Evolutionary conservation across 2,113 vertebrate species (phyloP).

Genomic region (Pachypanchax playfairii): DNA sequence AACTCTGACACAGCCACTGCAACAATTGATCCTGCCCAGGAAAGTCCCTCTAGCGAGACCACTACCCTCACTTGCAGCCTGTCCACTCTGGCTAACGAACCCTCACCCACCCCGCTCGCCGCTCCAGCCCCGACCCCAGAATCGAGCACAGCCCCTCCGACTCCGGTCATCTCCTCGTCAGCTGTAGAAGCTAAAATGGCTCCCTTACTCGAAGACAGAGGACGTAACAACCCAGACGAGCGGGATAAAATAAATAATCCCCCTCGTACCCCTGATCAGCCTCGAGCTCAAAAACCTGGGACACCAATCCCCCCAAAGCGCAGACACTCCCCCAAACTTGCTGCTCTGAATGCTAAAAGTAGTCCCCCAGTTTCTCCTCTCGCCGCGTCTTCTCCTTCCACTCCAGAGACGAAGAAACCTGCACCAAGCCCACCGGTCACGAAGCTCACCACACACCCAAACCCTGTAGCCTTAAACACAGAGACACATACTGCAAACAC

Average conservation of each 20-base stretch:
- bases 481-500: slow-evolving; percentile 66
- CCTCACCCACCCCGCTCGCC: slow-evolving; percentile 66
- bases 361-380: slow-evolving; percentile 71
- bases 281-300: slow-evolving; percentile 71
- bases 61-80: slow-evolving; percentile 94
- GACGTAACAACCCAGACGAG: slow-evolving; percentile 64
- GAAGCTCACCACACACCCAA: slow-evolving; percentile 14
- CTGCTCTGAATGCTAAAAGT: slow-evolving; percentile 60
- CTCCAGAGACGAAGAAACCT: slow-evolving; percentile 33
- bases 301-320: slow-evolving; percentile 72
- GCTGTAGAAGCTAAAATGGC: slow-evolving; percentile 77
- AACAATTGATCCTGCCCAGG: slow-evolving; percentile 93
- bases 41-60: slow-evolving; percentile 96
- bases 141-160: slow-evolving; percentile 62
- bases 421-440: slow-evolving; percentile 51
- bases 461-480: slow-evolving; percentile 40
- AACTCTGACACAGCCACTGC: slow-evolving; percentile 97
- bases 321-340: slow-evolving; percentile 72
- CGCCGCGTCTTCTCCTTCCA: slow-evolving; percentile 47
- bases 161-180: slow-evolving; percentile 48
- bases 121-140: slow-evolving; percentile 77
- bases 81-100: slow-evolving; percentile 86
- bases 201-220: slow-evolving; percentile 87
- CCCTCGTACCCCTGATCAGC: slow-evolving; percentile 74
- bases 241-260: slow-evolving; percentile 71